These are phyloP conservation scores for Poliocrania exsul DNA, from an alignment of 2,797 vertebrate species.

Conservation along the genomic window DNA sequence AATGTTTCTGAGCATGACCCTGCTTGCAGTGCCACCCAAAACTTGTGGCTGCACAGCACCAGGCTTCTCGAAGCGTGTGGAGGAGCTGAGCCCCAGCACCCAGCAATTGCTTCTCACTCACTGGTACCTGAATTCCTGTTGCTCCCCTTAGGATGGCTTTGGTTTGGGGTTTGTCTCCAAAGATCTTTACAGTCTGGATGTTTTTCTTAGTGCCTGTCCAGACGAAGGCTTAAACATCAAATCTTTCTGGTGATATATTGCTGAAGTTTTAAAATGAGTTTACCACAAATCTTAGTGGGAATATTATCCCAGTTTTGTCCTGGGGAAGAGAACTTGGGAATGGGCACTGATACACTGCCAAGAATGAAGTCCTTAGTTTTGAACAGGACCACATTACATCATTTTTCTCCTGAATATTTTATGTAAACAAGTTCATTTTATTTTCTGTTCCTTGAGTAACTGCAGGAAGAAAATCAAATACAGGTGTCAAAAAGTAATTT, in stretches of 20 bases:
- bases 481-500: neutral
- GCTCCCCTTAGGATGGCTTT: neutral
- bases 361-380: neutral
- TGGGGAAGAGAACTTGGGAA: neutral
- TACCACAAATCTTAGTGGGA: neutral
- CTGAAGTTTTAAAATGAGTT: neutral
- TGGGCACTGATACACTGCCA: neutral
- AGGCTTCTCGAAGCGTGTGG: accelerated
- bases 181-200: neutral
- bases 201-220: neutral
- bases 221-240: neutral
- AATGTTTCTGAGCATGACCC: neutral
- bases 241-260: neutral
- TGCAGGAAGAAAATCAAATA: neutral
- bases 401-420: neutral
- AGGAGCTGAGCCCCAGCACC: neutral
- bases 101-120: accelerated
- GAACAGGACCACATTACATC: neutral
- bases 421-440: neutral
- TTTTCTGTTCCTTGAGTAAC: neutral
- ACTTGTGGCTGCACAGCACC: neutral
- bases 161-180: neutral
- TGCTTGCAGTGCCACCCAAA: neutral
- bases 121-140: neutral
- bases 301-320: neutral